A percentile compares a stretch with the other conserved stretches of the same genome.
These are phyloP conservation scores for Fragum whitleyi DNA, from an alignment of 2,888 invertebrate species.

Conservation along the genomic window DNA sequence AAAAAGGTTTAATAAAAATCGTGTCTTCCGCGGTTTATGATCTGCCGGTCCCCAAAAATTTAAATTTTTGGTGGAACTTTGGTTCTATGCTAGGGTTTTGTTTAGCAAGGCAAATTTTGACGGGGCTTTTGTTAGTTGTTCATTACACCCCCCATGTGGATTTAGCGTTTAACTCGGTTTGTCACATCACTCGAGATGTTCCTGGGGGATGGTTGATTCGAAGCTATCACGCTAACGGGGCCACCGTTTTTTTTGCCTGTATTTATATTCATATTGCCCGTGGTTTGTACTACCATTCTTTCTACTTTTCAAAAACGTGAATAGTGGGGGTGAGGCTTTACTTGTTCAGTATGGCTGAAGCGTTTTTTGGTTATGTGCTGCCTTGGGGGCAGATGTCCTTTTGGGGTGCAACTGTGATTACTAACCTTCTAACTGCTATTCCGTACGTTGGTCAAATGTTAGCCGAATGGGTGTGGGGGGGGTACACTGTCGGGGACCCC, in stretches of 20 bases:
- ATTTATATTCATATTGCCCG: constrained; percentile 90
- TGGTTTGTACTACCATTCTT: constrained; percentile 87
- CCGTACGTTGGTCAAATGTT: constrained; percentile 89
- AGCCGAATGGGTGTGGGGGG: constrained; percentile 91
- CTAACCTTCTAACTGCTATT: constrained; percentile 90
- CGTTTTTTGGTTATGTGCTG: constrained; percentile 90
- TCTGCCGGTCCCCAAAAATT: constrained; percentile 74
- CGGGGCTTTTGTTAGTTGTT: constrained; percentile 90
- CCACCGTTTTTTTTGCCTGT: constrained; percentile 91
- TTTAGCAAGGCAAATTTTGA: constrained; percentile 88
- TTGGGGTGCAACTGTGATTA: constrained; percentile 93
- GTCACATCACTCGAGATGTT: constrained; percentile 90
- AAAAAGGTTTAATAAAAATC: not conserved
- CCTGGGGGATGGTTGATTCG: constrained; percentile 90
- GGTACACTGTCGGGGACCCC: constrained; percentile 90
- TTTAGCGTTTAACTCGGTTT: constrained; percentile 89
- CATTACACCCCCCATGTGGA: constrained; percentile 89
- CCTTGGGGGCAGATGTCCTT: constrained; percentile 94
- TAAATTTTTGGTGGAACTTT: constrained; percentile 88
- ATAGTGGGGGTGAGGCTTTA: constrained; percentile 89
- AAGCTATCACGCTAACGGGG: constrained; percentile 90
- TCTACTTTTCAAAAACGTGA: constrained; percentile 88
- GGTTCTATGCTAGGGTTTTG: constrained; percentile 83
- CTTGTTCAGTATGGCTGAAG: constrained; percentile 90
- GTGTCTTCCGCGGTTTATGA: constrained; percentile 62